These are phyloP conservation scores for Rutpela maculata DNA, from an alignment of 2,888 invertebrate species.

Conservation along the genomic window DNA sequence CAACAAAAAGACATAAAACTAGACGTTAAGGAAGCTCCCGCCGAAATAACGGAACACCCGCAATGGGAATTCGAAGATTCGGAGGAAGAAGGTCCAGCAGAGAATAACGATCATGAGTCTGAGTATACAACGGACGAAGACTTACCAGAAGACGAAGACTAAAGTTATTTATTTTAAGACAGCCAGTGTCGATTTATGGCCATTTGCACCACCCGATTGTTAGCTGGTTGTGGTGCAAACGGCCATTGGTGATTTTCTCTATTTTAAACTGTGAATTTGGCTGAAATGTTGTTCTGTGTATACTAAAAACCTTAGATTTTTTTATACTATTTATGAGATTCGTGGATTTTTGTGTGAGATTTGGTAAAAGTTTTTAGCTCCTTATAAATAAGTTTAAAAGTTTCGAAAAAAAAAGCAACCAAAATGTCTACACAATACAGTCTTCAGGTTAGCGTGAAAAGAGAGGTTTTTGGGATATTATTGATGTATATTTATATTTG, in stretches of 20 bases:
- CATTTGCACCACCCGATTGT: not conserved
- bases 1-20: constrained; percentile 96
- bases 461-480: constrained; percentile 37
- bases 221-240: too few species aligned
- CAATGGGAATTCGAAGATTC: constrained; percentile 98
- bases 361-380: not conserved
- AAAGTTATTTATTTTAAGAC: constrained; percentile 21
- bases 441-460: not conserved
- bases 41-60: constrained; percentile 92
- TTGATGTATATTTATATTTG: constrained; percentile 48
- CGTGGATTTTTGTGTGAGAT: not conserved
- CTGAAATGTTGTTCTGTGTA: constrained; percentile 19
- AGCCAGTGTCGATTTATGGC: not conserved
- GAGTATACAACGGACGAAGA: constrained; percentile 84
- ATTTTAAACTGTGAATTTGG: constrained; percentile 15
- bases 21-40: constrained; percentile 97
- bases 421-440: not conserved
- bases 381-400: not conserved
- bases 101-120: constrained; percentile 80
- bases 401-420: not conserved
- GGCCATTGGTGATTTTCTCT: not conserved
- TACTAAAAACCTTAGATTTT: not conserved
- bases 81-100: constrained; percentile 81
- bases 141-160: constrained; percentile 74
- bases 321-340: not conserved